Evolutionary conservation across 1,140 invertebrate genomes (phyloP), one percentile per base, ranked within the genome.

Genomic region (Ostrea edulis): DNA sequence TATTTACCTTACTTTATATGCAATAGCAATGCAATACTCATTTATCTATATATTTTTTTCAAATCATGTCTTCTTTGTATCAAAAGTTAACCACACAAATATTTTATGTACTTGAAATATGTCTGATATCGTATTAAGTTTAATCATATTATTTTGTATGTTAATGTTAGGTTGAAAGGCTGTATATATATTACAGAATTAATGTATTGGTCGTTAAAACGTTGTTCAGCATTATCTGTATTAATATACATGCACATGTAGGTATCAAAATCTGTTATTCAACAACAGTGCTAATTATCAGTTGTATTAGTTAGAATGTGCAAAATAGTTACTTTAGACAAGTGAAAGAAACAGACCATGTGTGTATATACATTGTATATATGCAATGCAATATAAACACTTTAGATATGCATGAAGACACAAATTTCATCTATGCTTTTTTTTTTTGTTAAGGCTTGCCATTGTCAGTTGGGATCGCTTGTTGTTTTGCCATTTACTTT

Each of bases 11-110:
- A 62, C 12, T 77, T 29, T 77, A 22, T 29, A 71, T 71, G 68
- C 68, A 22, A 29, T 77, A 77, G 68, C 68, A 77, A 77, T 77
- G 68, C 68, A 77, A 77, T 77, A 77, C 68, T 77, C 68, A 44
- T 62, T 20, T 62, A 14, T 77, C 4, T 77, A 35, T 29, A 22
- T 35, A n/a, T 77, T 77, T 71, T 77, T 77, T 35, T 77, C 29
- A 14, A 35, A 29, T 0, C 11, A 77, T 77, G 5, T 77, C 29
- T 77, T 77, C 9, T 71, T 22, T 71, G 65, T 71, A 71, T 71
- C n/a, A 17, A 17, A 58, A 62, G n/a, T 4, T 62, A 62, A 62
- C 55, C 55, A 62, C 12, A 62, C 55, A 62, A 62, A 62, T 62
- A 62, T 62, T 62, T 62, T 62, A 20, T 62, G 17, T 44, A 2